Conservation (phyloP, 2,888 invertebrate genomes). For the Penaeus monodon region DNA sequence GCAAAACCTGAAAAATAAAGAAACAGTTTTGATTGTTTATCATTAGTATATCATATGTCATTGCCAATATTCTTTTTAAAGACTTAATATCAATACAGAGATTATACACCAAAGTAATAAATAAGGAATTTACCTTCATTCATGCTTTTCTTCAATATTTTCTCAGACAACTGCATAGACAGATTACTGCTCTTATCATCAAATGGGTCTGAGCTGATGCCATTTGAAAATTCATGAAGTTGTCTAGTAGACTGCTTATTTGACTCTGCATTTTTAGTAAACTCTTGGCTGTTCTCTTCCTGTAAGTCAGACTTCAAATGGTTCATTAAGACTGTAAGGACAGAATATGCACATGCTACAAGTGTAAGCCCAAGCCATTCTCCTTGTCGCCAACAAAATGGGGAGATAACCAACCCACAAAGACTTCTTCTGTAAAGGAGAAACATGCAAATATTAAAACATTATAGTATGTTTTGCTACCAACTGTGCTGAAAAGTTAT, state of each 20-base stretch:
- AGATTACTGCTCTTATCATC: neutral
- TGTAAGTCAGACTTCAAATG: neutral
- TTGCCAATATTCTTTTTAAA: too few relatives aligned
- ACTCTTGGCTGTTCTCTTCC: too few relatives aligned
- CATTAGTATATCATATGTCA: too few relatives aligned
- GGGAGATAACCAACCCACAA: conserved; percentile 51
- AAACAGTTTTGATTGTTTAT: neutral
- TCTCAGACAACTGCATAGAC: neutral
- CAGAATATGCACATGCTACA: conserved; percentile 25
- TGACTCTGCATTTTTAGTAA: neutral
- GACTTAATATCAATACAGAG: too few relatives aligned
- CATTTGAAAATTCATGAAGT: too few relatives aligned
- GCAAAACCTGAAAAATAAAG: conserved; percentile 15
- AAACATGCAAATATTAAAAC: neutral
- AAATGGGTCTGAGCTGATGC: neutral
- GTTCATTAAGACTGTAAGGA: conserved; percentile 23
- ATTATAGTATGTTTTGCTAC: too few relatives aligned
- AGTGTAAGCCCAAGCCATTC: conserved; percentile 57
- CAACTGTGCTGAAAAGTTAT: too few relatives aligned
- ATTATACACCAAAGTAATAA: too few relatives aligned
- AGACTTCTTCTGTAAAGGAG: conserved; percentile 1
- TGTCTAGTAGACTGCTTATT: neutral
- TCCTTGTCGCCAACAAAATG: conserved; percentile 52
- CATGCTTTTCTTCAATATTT: neutral
- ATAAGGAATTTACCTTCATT: neutral